Conservation (phyloP, 2,888 invertebrate species). For the Neoaliturus tenellus region DNA sequence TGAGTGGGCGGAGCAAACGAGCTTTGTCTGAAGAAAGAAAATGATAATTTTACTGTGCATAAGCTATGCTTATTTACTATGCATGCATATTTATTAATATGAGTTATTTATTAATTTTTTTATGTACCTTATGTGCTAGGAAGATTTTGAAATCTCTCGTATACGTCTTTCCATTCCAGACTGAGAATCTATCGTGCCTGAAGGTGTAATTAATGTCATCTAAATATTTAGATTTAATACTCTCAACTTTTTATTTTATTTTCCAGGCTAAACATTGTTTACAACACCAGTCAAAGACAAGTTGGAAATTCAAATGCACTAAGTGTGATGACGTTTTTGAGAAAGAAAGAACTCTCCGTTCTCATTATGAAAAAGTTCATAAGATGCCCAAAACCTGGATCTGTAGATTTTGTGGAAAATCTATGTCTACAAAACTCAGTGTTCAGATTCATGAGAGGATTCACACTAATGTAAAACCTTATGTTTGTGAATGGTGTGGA, state of each 20-base stretch:
- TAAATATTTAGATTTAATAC: too few species aligned
- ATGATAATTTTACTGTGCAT: too few species aligned
- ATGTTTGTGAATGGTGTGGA: slow-evolving; percentile 66
- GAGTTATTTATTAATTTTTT: too few species aligned
- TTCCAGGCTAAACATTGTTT: slow-evolving; percentile 49
- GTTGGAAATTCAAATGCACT: slow-evolving; percentile 14
- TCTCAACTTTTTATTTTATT: not conserved
- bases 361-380: slow-evolving; percentile 50
- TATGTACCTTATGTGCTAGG: too few species aligned
- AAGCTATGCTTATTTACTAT: too few species aligned
- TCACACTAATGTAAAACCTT: slow-evolving; percentile 65
- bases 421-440: slow-evolving; percentile 64
- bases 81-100: too few species aligned
- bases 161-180: too few species aligned
- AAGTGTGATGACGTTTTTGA: slow-evolving; percentile 42
- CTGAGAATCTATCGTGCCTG: too few species aligned
- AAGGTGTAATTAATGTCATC: not conserved
- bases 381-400: slow-evolving; percentile 59
- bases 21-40: too few species aligned
- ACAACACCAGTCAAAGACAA: slow-evolving; percentile 42
- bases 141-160: too few species aligned
- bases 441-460: slow-evolving; percentile 65
- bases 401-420: slow-evolving; percentile 65
- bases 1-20: too few species aligned
- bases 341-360: slow-evolving; percentile 20